phyloP scores from a whole-genome alignment of 2,797 vertebrate species.

The Sylvia borin region DNA sequence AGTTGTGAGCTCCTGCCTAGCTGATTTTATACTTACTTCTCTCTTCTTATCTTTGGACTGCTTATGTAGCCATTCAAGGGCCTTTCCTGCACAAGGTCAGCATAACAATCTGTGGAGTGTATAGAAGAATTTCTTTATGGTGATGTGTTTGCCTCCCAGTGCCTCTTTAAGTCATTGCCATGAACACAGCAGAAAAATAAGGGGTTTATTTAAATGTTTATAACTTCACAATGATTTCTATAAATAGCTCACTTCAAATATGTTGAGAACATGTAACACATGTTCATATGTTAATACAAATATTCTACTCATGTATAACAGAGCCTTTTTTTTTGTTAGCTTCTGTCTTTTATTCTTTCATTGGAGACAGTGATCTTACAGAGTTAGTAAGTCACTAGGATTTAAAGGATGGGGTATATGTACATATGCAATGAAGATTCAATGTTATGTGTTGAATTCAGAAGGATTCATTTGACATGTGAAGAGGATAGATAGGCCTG shows the following conservation, averaged over 20 bases:
- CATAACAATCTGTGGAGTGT: not conserved
- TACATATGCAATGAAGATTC: not conserved
- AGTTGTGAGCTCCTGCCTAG: not conserved
- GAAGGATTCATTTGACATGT: not conserved
- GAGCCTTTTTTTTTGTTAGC: not conserved
- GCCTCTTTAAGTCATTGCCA: not conserved
- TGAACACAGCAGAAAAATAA: not conserved
- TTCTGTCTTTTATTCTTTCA: not conserved
- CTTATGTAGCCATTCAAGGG: not conserved
- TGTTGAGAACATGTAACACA: not conserved
- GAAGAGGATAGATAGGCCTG: not conserved
- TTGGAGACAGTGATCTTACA: not conserved
- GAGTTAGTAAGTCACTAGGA: not conserved
- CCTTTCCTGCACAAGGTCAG: not conserved
- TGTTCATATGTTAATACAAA: no score
- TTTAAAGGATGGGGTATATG: not conserved
- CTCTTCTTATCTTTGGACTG: not conserved
- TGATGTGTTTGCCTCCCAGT: not conserved
- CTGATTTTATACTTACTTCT: not conserved
- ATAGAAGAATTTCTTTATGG: not conserved
- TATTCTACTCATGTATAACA: not conserved
- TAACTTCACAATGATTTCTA: not conserved
- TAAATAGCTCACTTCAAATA: not conserved
- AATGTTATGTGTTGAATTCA: not conserved
- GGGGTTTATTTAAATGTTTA: not conserved